Conservation (phyloP, 37 sponge, comb jelly and placozoan species). For the Haliclona indistincta region DNA sequence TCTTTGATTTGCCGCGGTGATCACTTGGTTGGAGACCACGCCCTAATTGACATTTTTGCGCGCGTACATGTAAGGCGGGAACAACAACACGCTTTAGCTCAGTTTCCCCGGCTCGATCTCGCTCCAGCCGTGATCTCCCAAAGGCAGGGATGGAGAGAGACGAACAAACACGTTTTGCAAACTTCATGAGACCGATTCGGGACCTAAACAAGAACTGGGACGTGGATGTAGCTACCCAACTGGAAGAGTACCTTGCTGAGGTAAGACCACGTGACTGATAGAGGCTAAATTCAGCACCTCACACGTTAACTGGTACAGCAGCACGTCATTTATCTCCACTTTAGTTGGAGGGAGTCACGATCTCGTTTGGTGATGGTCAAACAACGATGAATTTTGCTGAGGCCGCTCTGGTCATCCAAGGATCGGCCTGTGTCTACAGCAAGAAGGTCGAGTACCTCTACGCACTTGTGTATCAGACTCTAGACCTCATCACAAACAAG, state of each 20-base stretch:
- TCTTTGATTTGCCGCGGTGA: too few relatives aligned
- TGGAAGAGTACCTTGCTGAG: slow-evolving; percentile 89
- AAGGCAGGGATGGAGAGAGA: slow-evolving; percentile 20
- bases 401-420: slow-evolving; percentile 98
- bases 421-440: slow-evolving; percentile 97
- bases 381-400: slow-evolving; percentile 92
- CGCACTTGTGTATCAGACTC: slow-evolving; percentile 88
- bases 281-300: not conserved
- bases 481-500: slow-evolving; percentile 86
- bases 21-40: too few relatives aligned
- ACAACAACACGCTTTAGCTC: too few relatives aligned
- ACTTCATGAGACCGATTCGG: slow-evolving; percentile 93
- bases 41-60: too few relatives aligned
- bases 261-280: slow-evolving; percentile 26
- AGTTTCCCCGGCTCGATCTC: too few relatives aligned
- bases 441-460: slow-evolving; percentile 96
- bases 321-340: not conserved
- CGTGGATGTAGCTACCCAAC: slow-evolving; percentile 86
- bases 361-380: slow-evolving; percentile 82
- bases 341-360: slow-evolving; percentile 81
- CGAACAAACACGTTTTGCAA: slow-evolving; percentile 49
- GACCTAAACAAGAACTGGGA: slow-evolving; percentile 98
- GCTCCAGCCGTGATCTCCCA: too few relatives aligned
- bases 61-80: too few relatives aligned
- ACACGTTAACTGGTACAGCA: not conserved